These are phyloP conservation scores for Panonychus citri DNA, from an alignment of 1,140 invertebrate genomes.

Conservation along the genomic window DNA sequence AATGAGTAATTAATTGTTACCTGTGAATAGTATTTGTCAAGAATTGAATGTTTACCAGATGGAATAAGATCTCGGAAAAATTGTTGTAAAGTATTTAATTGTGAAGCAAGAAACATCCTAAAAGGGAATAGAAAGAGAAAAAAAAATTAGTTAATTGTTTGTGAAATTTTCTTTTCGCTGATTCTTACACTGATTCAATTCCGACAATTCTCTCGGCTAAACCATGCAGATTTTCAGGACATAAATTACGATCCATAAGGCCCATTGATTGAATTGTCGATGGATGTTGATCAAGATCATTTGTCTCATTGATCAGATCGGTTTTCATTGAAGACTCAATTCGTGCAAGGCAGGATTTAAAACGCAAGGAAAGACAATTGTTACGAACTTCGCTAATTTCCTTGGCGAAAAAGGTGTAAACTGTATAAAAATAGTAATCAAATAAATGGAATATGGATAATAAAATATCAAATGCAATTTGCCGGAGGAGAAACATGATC, in stretches of 20 bases:
- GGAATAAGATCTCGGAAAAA: conserved; percentile 45
- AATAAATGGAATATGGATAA: conserved; percentile 75
- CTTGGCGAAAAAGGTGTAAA: conserved; percentile 64
- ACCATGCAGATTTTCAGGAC: conserved; percentile 45
- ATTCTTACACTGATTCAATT: conserved; percentile 52
- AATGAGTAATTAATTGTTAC: conserved; percentile 14
- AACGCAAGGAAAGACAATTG: conserved; percentile 1
- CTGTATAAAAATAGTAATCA: conserved; percentile 50
- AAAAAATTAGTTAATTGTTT: conserved; percentile 3
- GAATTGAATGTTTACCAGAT: not conserved
- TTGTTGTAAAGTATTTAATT: conserved; percentile 53
- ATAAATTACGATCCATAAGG: not conserved
- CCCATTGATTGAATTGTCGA: not conserved
- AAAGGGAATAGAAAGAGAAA: too few species aligned
- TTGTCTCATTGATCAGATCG: not conserved
- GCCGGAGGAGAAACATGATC: conserved; percentile 69
- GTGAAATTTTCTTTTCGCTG: not conserved
- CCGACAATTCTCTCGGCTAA: conserved; percentile 63
- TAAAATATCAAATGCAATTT: conserved; percentile 75
- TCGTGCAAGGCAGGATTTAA: not conserved
- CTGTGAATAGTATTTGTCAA: conserved; percentile 1
- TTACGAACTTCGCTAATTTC: conserved; percentile 27
- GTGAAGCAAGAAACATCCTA: conserved; percentile 56
- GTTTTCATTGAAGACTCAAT: not conserved
- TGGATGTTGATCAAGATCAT: not conserved